A percentile compares a stretch with the other conserved stretches of the same genome.
These are phyloP conservation scores for Otolemur crassicaudatus DNA, from an alignment of 2,797 vertebrate species.

Conservation along the genomic window DNA sequence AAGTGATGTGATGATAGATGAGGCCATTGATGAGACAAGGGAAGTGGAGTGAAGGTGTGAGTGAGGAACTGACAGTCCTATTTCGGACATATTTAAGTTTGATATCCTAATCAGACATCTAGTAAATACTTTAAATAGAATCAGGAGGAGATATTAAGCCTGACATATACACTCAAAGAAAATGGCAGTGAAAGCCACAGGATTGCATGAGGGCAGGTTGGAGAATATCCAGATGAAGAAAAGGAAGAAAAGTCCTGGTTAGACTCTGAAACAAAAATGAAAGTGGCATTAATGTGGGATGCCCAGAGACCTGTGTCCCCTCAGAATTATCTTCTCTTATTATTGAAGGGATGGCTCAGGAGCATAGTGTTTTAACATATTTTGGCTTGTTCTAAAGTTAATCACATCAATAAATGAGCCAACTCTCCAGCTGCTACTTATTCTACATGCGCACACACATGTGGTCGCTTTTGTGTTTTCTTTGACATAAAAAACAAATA, in stretches of 20 bases:
- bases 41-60: neutral
- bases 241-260: neutral
- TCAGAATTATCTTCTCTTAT: neutral
- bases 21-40: neutral
- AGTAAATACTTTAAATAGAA: neutral
- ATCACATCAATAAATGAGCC: neutral
- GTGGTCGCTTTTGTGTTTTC: neutral
- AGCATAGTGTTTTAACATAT: neutral
- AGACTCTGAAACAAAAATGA: neutral
- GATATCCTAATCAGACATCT: neutral
- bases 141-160: neutral
- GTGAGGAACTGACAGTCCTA: neutral
- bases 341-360: neutral
- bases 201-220: neutral
- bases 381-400: neutral
- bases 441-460: neutral
- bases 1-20: neutral
- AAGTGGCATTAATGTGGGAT: neutral
- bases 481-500: neutral
- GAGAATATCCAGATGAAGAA: neutral
- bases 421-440: neutral
- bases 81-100: neutral
- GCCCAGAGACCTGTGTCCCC: neutral
- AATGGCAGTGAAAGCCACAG: neutral
- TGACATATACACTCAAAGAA: neutral